These are phyloP conservation scores for Spinibarbus caldwelli DNA, from an alignment of 2,797 vertebrate genomes.

Conservation along the genomic window DNA sequence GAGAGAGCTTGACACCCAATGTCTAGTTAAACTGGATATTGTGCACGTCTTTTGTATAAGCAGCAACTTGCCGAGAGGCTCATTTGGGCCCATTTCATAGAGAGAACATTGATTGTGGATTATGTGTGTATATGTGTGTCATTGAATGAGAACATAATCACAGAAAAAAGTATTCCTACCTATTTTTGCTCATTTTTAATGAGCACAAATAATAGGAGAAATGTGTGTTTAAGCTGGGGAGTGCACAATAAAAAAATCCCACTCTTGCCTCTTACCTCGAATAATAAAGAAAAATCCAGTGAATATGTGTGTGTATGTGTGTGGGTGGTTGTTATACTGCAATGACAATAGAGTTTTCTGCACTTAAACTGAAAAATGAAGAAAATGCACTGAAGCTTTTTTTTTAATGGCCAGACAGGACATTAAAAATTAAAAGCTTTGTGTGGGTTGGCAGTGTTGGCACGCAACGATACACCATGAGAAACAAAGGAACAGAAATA, in stretches of 20 bases:
- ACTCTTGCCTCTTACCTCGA: neutral
- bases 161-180: constrained; percentile 7
- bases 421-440: constrained; percentile 67
- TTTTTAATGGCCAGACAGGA: constrained; percentile 51
- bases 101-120: constrained; percentile 28
- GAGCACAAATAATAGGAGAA: constrained; percentile 28
- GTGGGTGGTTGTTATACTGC: constrained; percentile 30
- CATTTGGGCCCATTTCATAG: constrained; percentile 23
- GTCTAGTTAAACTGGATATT: constrained; percentile 18
- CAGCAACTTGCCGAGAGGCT: constrained; percentile 8
- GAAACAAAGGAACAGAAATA: constrained; percentile 34
- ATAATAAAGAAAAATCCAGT: constrained; percentile 19
- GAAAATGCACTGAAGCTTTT: constrained; percentile 35
- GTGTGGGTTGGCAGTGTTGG: constrained; percentile 58
- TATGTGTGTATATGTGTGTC: constrained; percentile 21
- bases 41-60: constrained; percentile 30
- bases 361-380: constrained; percentile 44
- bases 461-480: constrained; percentile 38
- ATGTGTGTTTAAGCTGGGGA: neutral
- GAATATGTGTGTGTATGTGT: constrained; percentile 25
- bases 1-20: constrained; percentile 46
- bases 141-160: constrained; percentile 11
- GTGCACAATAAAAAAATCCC: constrained; percentile 10
- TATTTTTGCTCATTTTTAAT: constrained; percentile 38
- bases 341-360: constrained; percentile 46